phyloP scores from a whole-genome alignment of 2,888 invertebrate species.

The Melinopterus prodromus region DNA sequence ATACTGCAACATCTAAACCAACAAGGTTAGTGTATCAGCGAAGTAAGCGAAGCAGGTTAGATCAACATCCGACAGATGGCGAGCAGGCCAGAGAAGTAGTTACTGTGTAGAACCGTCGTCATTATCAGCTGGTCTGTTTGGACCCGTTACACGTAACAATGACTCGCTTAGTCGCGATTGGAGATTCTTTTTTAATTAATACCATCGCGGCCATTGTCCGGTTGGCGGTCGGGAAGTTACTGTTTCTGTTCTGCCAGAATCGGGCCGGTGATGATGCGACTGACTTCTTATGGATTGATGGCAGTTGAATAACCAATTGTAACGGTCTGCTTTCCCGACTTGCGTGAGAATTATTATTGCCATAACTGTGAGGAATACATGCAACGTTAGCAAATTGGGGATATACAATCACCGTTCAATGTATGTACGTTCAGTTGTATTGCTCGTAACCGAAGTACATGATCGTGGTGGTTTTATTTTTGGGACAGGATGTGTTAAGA shows the following conservation, averaged over 20 bases:
- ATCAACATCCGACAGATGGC: background rate
- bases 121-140: background rate
- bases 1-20: background rate
- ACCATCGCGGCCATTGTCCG: background rate
- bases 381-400: background rate
- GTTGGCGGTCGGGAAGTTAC: background rate
- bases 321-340: background rate
- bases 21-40: background rate
- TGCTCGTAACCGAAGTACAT: no score
- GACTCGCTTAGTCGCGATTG: background rate
- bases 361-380: background rate
- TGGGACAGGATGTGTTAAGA: no score
- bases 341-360: background rate
- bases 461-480: no score
- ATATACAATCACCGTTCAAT: background rate
- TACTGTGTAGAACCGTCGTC: background rate
- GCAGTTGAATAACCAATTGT: background rate
- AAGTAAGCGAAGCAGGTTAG: background rate
- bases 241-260: background rate
- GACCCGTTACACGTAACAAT: background rate
- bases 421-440: background rate
- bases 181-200: background rate
- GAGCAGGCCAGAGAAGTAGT: background rate
- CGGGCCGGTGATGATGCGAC: background rate
- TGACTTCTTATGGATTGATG: background rate